Percentiles rank a stretch among this genome's conserved stretches.
phyloP scores from a whole-genome alignment of 1,140 invertebrate species.

The Heliconius eleuchia region DNA sequence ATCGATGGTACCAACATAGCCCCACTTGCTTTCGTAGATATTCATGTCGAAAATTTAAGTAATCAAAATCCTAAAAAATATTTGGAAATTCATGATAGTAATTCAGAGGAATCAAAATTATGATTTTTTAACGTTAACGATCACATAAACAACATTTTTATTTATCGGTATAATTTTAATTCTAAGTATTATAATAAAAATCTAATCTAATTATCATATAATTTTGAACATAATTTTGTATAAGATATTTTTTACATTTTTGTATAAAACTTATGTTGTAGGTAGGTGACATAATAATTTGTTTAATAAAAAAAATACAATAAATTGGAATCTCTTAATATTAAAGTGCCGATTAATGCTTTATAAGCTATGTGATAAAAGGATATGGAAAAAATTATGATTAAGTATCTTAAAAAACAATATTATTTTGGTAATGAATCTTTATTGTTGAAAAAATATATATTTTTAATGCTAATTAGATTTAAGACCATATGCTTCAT shows the following conservation, averaged over 20 bases:
- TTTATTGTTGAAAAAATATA: neutral
- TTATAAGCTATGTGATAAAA: slow-evolving; percentile 21
- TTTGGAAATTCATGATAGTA: slow-evolving; percentile 43
- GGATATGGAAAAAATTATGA: neutral
- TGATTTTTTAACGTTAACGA: slow-evolving; percentile 33
- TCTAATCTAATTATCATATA: no score
- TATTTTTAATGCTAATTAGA: neutral
- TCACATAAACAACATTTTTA: neutral
- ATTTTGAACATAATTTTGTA: no score
- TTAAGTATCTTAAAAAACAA: neutral
- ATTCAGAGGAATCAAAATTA: slow-evolving; percentile 65
- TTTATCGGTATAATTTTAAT: neutral
- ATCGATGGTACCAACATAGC: slow-evolving; percentile 50
- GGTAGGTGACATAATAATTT: neutral
- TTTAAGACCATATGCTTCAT: no score
- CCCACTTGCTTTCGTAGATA: slow-evolving; percentile 67
- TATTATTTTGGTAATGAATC: slow-evolving; percentile 3
- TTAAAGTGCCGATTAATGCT: slow-evolving; percentile 27
- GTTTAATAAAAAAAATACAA: neutral
- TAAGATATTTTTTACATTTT: no score
- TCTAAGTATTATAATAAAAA: no score
- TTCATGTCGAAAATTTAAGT: slow-evolving; percentile 52
- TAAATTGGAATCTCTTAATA: slow-evolving; percentile 41
- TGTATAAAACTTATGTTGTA: slow-evolving; percentile 10
- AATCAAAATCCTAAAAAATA: slow-evolving; percentile 46